A percentile compares a stretch with the other conserved stretches of the same genome.
These are phyloP conservation scores for Elachura formosa DNA, from an alignment of 2,113 vertebrate genomes.

Conservation along the genomic window DNA sequence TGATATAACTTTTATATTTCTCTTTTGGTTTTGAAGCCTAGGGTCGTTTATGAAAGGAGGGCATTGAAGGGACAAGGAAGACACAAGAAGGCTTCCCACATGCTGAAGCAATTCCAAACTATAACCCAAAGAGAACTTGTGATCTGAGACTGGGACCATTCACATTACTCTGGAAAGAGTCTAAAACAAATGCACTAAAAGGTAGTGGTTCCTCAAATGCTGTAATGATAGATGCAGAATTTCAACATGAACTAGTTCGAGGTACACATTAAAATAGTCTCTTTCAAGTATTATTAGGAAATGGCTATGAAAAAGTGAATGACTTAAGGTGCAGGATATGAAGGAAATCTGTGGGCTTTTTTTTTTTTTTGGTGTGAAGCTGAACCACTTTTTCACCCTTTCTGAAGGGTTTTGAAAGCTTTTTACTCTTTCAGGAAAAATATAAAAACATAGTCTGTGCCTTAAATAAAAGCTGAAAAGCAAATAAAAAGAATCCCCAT, in stretches of 20 bases:
- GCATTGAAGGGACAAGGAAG: not conserved
- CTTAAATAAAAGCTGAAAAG: constrained; percentile 9
- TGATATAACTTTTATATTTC: not conserved
- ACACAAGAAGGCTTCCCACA: not conserved
- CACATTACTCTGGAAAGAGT: not conserved
- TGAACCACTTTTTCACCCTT: not conserved
- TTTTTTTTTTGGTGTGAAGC: not conserved
- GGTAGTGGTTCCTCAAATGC: not conserved
- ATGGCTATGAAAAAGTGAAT: not conserved
- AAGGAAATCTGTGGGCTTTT: not conserved
- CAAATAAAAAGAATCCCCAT: not conserved
- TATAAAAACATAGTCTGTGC: not conserved
- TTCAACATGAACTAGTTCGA: not conserved
- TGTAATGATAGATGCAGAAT: not conserved
- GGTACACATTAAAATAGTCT: not conserved
- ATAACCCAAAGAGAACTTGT: not conserved
- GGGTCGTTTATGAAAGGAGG: not conserved
- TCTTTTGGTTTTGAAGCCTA: not conserved
- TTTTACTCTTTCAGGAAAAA: not conserved
- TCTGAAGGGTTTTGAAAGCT: not conserved
- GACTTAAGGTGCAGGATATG: not conserved
- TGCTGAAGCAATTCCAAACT: not conserved
- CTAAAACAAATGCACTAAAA: not conserved
- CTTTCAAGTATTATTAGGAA: not conserved
- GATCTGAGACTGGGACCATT: accelerated